Percentiles rank a stretch among this genome's conserved stretches.
Evolutionary conservation across 2,888 invertebrate genomes (phyloP).

Genomic region (Odontomyia ornata): DNA sequence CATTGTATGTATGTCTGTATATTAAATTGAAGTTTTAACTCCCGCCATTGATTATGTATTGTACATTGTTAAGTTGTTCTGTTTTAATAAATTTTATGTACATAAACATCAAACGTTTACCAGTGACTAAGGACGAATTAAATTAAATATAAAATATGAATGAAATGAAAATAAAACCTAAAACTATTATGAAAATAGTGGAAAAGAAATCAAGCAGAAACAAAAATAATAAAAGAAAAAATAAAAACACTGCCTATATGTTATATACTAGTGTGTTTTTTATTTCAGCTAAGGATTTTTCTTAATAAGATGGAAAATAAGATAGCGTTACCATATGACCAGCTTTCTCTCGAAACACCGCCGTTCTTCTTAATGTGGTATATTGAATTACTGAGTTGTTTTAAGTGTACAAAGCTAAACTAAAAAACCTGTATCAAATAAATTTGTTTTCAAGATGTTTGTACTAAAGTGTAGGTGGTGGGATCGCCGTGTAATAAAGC

Average conservation of each 20-base stretch:
- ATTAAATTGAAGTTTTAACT: slow-evolving; percentile 18
- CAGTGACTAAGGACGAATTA: slow-evolving; percentile 17
- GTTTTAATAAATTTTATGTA: slow-evolving; percentile 35
- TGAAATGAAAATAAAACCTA: slow-evolving; percentile 4
- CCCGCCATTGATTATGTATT: slow-evolving; percentile 3
- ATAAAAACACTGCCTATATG: slow-evolving; percentile 35
- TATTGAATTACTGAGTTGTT: no score
- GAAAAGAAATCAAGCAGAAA: slow-evolving; percentile 19
- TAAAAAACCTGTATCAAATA: no score
- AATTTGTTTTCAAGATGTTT: no score
- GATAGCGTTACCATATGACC: no score
- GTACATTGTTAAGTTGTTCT: slow-evolving; percentile 22
- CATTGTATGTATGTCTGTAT: slow-evolving; percentile 7
- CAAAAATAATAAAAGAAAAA: slow-evolving; percentile 23
- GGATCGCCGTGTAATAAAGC: no score
- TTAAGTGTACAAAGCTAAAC: no score
- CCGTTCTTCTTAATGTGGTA: no score
- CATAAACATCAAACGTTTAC: slow-evolving; percentile 4
- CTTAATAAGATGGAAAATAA: no score
- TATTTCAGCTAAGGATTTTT: no score
- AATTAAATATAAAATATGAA: background rate
- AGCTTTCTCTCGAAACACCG: no score
- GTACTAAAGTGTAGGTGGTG: no score
- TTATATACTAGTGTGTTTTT: background rate
- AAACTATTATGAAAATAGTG: background rate